Base-by-base conservation (phyloP, 2,888 invertebrate species). In the Suillia variegata region DNA sequence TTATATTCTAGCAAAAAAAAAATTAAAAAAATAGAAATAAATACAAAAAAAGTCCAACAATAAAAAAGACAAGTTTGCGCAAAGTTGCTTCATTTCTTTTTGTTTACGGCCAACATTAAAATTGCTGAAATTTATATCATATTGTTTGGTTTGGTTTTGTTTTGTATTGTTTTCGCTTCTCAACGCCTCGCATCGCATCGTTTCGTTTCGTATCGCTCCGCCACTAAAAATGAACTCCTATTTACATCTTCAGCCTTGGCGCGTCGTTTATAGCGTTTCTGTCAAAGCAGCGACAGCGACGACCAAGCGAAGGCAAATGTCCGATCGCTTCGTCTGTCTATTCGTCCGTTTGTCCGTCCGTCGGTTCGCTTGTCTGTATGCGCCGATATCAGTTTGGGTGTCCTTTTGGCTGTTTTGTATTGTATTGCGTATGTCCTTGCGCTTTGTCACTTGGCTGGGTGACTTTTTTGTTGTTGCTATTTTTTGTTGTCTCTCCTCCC, bases 71-170 rank as follows among this genome's bases (percentile, higher is more conserved):
- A 34, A 21, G 8, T 18, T 34, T 13, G 21, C 38, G 33, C 8
- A 34, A 21, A 20, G 33, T 34, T 13, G 21, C 38, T 52, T 34
- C 52, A 54, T 56, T 50, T 74, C 72, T 64, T 70, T 68, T 73
- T 66, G 73, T 62, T 62, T 58, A 62, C 62, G 54, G 62, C 62
- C 54, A 66, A 61, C 73, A 74, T 73, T 75, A 74, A 74, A 74
- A 74, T 67, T 67, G 66, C 66, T 54, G n/a, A 51, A 24, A 45
- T 51, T 57, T 57, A 42, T 54, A 21, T 58, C 42, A 54, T 54
- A 42, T 24, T 59, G 38, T n/a, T n/a, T n/a, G n/a, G n/a, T n/a
- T n/a, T n/a, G n/a, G n/a, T 50, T 51, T 51, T 51, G 4, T 31
- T 13, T 13, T 17, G 17, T 51, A 17, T 31, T 2, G 3, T 18